phyloP scores from a whole-genome alignment of 2,888 invertebrate genomes.

The Ptilodon capucinus region DNA sequence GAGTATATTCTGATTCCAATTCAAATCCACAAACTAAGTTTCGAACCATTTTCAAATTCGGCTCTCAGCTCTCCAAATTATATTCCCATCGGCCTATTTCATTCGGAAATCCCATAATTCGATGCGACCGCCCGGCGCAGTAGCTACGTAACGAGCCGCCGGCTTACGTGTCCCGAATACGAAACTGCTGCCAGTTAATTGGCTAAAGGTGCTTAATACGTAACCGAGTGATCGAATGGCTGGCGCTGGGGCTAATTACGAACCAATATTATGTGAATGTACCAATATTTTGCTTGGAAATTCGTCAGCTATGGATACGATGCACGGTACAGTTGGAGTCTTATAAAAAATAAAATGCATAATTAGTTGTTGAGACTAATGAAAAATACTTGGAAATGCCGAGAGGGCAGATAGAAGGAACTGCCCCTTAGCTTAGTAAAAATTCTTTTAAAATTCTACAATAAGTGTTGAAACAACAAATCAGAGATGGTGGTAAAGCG shows the following conservation, averaged over 20 bases:
- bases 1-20: too few relatives aligned
- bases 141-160: conserved; percentile 50
- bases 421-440: too few relatives aligned
- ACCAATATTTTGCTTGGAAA: neutral
- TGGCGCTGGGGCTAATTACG: neutral
- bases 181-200: conserved; percentile 44
- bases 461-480: too few relatives aligned
- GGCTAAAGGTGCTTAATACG: conserved; percentile 31
- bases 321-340: too few relatives aligned
- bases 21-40: neutral
- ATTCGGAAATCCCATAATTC: conserved; percentile 45
- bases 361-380: too few relatives aligned
- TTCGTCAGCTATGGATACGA: too few relatives aligned
- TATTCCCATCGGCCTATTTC: conserved; percentile 5
- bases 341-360: too few relatives aligned
- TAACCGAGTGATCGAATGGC: neutral
- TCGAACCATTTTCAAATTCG: neutral
- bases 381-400: too few relatives aligned
- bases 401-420: too few relatives aligned
- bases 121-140: conserved; percentile 38
- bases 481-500: too few relatives aligned
- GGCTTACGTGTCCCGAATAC: conserved; percentile 57
- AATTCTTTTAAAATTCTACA: too few relatives aligned
- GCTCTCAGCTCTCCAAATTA: neutral
- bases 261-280: neutral